Percentiles rank a stretch among this genome's conserved stretches.
These are phyloP conservation scores for Calameuta filiformis DNA, from an alignment of 2,888 invertebrate genomes.

Conservation along the genomic window DNA sequence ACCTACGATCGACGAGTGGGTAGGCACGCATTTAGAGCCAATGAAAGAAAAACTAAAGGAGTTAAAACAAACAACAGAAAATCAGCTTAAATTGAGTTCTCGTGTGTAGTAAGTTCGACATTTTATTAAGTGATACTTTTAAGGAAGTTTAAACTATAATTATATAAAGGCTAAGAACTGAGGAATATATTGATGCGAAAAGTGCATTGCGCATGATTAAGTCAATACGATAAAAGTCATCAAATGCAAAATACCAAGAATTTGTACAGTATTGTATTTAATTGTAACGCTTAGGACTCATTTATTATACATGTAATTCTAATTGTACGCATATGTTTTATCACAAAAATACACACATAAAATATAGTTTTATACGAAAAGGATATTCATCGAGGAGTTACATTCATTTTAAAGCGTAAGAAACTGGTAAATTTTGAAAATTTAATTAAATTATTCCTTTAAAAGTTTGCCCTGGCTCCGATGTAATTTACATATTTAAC, in stretches of 20 bases:
- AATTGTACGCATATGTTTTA: neutral
- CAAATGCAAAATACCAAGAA: neutral
- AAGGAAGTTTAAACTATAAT: conserved; percentile 18
- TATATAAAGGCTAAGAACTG: neutral
- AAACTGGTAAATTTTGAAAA: no score
- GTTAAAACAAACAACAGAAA: conserved; percentile 68
- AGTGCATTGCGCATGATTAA: neutral
- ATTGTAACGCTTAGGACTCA: neutral
- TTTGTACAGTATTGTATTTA: conserved; percentile 1
- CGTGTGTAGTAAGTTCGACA: conserved; percentile 40
- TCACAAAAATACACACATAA: neutral
- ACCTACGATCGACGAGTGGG: conserved; percentile 73
- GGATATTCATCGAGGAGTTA: no score
- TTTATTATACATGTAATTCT: neutral
- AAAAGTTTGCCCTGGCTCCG: no score
- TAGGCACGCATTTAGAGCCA: conserved; percentile 70
- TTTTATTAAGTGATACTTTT: conserved; percentile 27
- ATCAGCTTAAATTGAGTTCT: conserved; percentile 67
- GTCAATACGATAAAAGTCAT: neutral
- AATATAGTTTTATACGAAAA: conserved; percentile 4
- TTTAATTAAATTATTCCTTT: no score
- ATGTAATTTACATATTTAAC: no score
- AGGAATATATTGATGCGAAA: neutral
- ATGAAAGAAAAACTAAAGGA: conserved; percentile 68
- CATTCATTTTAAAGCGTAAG: no score